phyloP scores from a whole-genome alignment of 1,140 invertebrate species.

The Trachelipus rathkii region DNA sequence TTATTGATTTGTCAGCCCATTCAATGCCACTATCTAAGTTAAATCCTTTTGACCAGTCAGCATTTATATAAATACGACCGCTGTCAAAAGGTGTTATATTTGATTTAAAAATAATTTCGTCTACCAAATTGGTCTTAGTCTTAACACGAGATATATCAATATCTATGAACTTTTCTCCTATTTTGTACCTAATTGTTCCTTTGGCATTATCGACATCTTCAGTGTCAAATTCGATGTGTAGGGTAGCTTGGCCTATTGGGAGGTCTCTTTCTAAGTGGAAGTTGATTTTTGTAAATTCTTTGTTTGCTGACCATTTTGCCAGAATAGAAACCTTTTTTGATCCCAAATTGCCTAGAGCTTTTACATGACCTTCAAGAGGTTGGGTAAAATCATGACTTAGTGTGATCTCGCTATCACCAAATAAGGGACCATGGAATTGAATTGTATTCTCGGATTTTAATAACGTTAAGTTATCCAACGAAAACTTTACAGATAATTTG shows the following conservation, averaged over 20 bases:
- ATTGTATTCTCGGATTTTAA: slow-evolving; percentile 10
- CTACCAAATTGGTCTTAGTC: slow-evolving; percentile 4
- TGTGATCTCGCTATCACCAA: slow-evolving; percentile 26
- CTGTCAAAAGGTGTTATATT: slow-evolving; percentile 20
- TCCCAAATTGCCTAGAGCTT: slow-evolving; percentile 26
- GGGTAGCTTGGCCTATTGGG: slow-evolving; percentile 31
- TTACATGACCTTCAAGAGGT: slow-evolving; percentile 16
- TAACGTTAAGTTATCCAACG: slow-evolving; percentile 12
- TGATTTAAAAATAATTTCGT: slow-evolving; percentile 33
- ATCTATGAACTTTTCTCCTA: slow-evolving; percentile 25
- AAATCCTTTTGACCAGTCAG: slow-evolving; percentile 26
- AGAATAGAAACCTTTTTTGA: slow-evolving; percentile 16
- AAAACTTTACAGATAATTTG: slow-evolving; percentile 12
- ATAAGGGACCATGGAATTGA: slow-evolving; percentile 16
- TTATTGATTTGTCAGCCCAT: slow-evolving; percentile 26
- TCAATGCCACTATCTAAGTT: slow-evolving; percentile 25
- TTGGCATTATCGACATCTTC: slow-evolving; percentile 29
- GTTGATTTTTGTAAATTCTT: slow-evolving; percentile 14
- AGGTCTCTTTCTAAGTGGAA: slow-evolving; percentile 26
- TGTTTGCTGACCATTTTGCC: slow-evolving; percentile 26
- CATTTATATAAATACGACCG: slow-evolving; percentile 28
- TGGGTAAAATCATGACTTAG: slow-evolving; percentile 39
- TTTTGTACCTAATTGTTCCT: slow-evolving; percentile 32
- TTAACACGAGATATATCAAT: slow-evolving; percentile 27
- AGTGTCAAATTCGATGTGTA: slow-evolving; percentile 31